These are phyloP conservation scores for Calliopsis andreniformis DNA, from an alignment of 1,140 invertebrate species.

Conservation along the genomic window DNA sequence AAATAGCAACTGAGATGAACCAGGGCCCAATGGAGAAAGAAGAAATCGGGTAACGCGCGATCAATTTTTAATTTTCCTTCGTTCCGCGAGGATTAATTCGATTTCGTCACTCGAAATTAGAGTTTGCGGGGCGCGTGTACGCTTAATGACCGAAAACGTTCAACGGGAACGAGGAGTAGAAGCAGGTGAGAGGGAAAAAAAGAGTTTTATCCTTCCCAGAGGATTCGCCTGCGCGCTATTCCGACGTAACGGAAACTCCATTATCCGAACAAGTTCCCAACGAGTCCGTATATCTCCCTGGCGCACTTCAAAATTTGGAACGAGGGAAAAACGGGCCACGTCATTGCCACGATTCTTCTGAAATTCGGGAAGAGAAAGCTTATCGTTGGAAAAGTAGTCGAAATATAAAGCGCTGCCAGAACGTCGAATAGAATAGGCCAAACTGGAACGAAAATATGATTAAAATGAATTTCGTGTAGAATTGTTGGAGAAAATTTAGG, in stretches of 20 bases:
- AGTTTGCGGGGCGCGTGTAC: conserved; percentile 38
- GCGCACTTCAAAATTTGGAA: conserved; percentile 47
- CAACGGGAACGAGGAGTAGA: conserved; percentile 10
- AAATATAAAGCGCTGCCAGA: no score
- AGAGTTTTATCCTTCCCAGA: conserved; percentile 48
- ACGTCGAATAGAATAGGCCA: no score
- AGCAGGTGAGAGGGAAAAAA: background rate
- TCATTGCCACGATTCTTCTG: background rate
- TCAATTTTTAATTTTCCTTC: conserved; percentile 57
- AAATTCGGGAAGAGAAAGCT: background rate
- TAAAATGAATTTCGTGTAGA: no score
- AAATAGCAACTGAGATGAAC: no score
- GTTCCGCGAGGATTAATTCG: conserved; percentile 48
- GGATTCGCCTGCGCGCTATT: conserved; percentile 56
- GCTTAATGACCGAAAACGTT: conserved; percentile 56
- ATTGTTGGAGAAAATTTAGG: no score
- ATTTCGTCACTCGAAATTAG: conserved; percentile 54
- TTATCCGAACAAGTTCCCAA: conserved; percentile 56
- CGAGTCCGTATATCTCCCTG: conserved; percentile 51
- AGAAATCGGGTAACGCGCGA: background rate
- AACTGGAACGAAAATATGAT: no score
- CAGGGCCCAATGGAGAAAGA: no score
- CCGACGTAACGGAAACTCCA: conserved; percentile 60
- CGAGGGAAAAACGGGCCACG: background rate
- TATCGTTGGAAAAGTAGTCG: no score